A percentile compares a stretch with the other conserved stretches of the same genome.
Evolutionary conservation across 2,888 invertebrate genomes (phyloP).

Genomic region (Dexiosoma caninum): DNA sequence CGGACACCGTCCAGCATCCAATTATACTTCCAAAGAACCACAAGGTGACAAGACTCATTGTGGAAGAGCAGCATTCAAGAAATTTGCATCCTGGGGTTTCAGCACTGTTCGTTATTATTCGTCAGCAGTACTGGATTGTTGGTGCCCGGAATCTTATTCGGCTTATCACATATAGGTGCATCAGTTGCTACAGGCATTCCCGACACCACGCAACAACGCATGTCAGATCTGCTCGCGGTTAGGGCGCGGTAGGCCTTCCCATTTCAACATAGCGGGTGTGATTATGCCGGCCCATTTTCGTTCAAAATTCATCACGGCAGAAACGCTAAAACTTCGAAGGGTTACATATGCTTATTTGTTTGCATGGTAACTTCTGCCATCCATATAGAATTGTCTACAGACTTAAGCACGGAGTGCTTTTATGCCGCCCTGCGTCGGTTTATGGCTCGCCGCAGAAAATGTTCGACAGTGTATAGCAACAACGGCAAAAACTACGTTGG

Average conservation of each 20-base stretch:
- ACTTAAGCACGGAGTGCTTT: constrained; percentile 35
- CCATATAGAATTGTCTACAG: constrained; percentile 39
- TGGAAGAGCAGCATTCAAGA: constrained; percentile 23
- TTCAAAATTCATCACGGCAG: not conserved
- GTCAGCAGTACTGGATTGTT: constrained; percentile 57
- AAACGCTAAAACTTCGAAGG: not conserved
- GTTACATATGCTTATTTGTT: constrained; percentile 21
- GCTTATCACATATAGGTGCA: constrained; percentile 16
- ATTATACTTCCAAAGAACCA: constrained; percentile 46
- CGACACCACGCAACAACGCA: constrained; percentile 30
- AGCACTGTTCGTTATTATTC: constrained; percentile 55
- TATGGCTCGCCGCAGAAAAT: constrained; percentile 43
- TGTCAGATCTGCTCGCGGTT: constrained; percentile 37
- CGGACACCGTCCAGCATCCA: constrained; percentile 35
- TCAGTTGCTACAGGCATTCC: constrained; percentile 42
- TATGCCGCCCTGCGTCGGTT: constrained; percentile 51
- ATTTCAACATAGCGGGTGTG: constrained; percentile 37
- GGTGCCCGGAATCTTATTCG: constrained; percentile 54
- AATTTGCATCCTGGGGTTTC: constrained; percentile 49
- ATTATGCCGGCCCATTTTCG: constrained; percentile 39
- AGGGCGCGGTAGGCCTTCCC: constrained; percentile 33
- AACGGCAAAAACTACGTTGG: constrained; percentile 57
- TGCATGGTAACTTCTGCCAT: constrained; percentile 38
- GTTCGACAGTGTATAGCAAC: constrained; percentile 42
- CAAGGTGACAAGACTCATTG: constrained; percentile 28